These are phyloP conservation scores for Drosophila oshimai DNA, from an alignment of 1,140 invertebrate genomes.

Conservation along the genomic window DNA sequence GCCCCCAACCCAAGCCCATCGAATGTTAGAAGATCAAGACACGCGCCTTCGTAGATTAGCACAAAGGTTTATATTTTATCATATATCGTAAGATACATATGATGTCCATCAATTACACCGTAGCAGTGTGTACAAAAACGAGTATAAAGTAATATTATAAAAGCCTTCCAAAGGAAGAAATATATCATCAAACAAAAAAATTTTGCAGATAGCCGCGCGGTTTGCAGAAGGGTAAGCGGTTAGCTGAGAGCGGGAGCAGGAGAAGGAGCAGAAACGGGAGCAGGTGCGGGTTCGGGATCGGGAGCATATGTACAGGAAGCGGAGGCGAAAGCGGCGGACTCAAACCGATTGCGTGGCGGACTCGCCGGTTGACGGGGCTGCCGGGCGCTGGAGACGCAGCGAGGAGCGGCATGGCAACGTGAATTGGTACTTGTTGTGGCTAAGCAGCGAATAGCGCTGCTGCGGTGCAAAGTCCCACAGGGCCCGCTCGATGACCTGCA, in stretches of 20 bases:
- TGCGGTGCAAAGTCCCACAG: conserved; percentile 76
- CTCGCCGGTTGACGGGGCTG: conserved; percentile 15
- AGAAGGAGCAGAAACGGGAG: neutral
- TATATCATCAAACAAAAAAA: conserved; percentile 34
- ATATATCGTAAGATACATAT: conserved; percentile 13
- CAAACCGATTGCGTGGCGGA: conserved; percentile 58
- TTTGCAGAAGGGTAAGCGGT: neutral
- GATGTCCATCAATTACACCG: conserved; percentile 15
- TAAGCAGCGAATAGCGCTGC: conserved; percentile 73
- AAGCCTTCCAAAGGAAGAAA: conserved; percentile 45
- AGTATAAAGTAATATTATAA: conserved; percentile 22
- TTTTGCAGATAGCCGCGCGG: conserved; percentile 1
- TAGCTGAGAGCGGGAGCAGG: neutral
- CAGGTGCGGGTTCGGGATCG: neutral
- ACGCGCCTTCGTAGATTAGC: conserved; percentile 19
- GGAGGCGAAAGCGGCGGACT: neutral
- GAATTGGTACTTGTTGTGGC: conserved; percentile 79
- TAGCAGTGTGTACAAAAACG: conserved; percentile 24
- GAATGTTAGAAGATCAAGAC: conserved; percentile 2
- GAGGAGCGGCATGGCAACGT: conserved; percentile 82
- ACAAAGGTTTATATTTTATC: conserved; percentile 38
- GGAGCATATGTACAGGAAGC: conserved; percentile 43
- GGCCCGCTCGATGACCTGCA: conserved; percentile 78
- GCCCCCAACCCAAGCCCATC: neutral
- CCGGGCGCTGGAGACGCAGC: conserved; percentile 63